Evolutionary conservation across 2,113 vertebrate species (phyloP).

Genomic region (Paracanthobrama guichenoti): DNA sequence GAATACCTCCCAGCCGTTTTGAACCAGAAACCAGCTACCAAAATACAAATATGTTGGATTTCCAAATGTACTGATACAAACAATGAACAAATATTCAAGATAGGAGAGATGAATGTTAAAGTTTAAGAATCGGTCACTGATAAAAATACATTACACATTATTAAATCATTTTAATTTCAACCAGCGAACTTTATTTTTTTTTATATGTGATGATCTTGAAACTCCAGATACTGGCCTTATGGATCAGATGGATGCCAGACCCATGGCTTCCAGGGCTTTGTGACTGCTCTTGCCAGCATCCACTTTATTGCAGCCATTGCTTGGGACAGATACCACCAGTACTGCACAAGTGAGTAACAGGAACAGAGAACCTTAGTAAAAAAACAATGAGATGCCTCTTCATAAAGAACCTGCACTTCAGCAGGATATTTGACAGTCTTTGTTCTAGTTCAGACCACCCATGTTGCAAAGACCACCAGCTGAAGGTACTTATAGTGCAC

Average conservation of each 20-base stretch:
- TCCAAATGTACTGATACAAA: neutral
- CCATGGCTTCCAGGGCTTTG: conserved; percentile 94
- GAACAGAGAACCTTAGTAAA: neutral
- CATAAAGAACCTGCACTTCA: neutral
- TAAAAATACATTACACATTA: neutral
- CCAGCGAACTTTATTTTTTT: neutral
- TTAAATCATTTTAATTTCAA: neutral
- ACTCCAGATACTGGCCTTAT: conserved; percentile 89
- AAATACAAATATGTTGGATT: neutral
- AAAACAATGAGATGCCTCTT: neutral
- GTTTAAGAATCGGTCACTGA: neutral
- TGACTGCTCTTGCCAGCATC: conserved; percentile 87
- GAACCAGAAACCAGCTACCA: neutral
- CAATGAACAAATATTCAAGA: neutral
- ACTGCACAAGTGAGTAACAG: conserved; percentile 86
- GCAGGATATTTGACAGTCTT: conserved; percentile 9
- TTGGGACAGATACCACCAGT: conserved; percentile 92
- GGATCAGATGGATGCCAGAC: conserved; percentile 89
- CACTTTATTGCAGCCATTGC: conserved; percentile 86
- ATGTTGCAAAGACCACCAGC: conserved; percentile 24
- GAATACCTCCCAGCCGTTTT: neutral
- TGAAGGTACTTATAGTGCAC: conserved; percentile 12
- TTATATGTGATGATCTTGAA: neutral
- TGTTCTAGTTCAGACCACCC: conserved; percentile 29
- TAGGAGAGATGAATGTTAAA: neutral